A percentile compares a stretch with the other conserved stretches of the same genome.
These are phyloP conservation scores for Dryobotodes eremita DNA, from an alignment of 2,888 invertebrate species.

Conservation along the genomic window DNA sequence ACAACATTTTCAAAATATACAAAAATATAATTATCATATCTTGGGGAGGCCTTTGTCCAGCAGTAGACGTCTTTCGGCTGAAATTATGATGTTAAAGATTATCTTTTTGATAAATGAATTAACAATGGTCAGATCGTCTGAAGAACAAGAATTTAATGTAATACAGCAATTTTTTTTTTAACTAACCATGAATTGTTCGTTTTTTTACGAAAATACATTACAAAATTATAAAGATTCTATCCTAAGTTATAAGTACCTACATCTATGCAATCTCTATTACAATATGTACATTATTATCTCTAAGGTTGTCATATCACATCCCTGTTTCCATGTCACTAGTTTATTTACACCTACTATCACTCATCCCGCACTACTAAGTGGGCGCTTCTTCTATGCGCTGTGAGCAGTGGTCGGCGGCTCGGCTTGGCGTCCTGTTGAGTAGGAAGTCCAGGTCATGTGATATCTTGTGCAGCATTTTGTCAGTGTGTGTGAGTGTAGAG, in stretches of 20 bases:
- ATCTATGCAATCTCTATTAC: constrained; percentile 8
- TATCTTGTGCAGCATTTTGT: constrained; percentile 94
- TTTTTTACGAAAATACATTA: constrained; percentile 8
- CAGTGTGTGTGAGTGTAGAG: constrained; percentile 84
- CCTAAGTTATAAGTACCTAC: not conserved
- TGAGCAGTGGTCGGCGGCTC: constrained; percentile 66
- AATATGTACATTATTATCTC: constrained; percentile 38
- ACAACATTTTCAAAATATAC: constrained; percentile 26
- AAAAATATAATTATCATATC: constrained; percentile 38
- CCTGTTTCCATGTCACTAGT: constrained; percentile 81
- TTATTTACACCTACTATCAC: constrained; percentile 58
- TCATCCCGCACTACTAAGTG: constrained; percentile 74
- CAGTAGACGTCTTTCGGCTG: not conserved
- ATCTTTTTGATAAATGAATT: not conserved
- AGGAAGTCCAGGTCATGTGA: constrained; percentile 95
- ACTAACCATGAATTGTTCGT: not conserved
- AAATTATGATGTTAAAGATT: not conserved
- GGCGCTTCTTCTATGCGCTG: constrained; percentile 85
- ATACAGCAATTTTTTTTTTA: not conserved
- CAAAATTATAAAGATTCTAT: not conserved
- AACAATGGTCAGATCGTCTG: constrained; percentile 4
- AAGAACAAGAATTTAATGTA: not conserved
- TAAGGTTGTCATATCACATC: constrained; percentile 77
- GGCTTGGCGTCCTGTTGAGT: constrained; percentile 92
- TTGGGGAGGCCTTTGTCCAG: not conserved